Conservation (phyloP, 2,797 vertebrate species). For the Chrosomus eos region DNA sequence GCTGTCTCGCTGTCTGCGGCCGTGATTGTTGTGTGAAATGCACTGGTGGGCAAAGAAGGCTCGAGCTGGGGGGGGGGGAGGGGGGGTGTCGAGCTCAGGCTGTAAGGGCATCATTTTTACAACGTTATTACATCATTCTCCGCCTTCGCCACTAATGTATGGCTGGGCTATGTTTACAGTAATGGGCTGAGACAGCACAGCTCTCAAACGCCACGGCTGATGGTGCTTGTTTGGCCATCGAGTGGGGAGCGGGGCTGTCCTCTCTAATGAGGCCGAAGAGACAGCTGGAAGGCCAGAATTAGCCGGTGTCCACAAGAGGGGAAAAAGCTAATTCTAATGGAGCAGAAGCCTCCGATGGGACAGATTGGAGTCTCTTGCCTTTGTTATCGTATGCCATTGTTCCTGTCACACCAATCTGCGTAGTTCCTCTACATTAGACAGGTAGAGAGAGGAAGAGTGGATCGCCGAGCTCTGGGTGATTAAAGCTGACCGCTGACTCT, state of each 20-base stretch:
- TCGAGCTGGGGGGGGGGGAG: not conserved
- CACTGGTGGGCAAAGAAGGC: not conserved
- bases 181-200: constrained; percentile 48
- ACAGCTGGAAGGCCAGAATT: constrained; percentile 47
- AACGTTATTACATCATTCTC: constrained; percentile 40
- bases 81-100: not conserved
- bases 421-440: constrained; percentile 36
- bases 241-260: constrained; percentile 58
- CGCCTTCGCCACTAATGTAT: constrained; percentile 6
- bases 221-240: constrained; percentile 63
- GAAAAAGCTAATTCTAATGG: constrained; percentile 43
- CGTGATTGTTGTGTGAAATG: constrained; percentile 47
- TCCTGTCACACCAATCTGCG: constrained; percentile 34
- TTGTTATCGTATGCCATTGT: constrained; percentile 49
- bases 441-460: not conserved
- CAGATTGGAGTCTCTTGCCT: constrained; percentile 50
- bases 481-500: constrained; percentile 45
- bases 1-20: constrained; percentile 20
- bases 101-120: constrained; percentile 35
- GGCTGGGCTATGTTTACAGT: constrained; percentile 22
- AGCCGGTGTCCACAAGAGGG: constrained; percentile 10
- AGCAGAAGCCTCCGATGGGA: constrained; percentile 24
- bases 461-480: constrained; percentile 30
- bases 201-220: constrained; percentile 56
- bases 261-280: constrained; percentile 67